Evolutionary conservation across 2,797 vertebrate species (phyloP).

Genomic region (Gadopsis bispinosus): DNA sequence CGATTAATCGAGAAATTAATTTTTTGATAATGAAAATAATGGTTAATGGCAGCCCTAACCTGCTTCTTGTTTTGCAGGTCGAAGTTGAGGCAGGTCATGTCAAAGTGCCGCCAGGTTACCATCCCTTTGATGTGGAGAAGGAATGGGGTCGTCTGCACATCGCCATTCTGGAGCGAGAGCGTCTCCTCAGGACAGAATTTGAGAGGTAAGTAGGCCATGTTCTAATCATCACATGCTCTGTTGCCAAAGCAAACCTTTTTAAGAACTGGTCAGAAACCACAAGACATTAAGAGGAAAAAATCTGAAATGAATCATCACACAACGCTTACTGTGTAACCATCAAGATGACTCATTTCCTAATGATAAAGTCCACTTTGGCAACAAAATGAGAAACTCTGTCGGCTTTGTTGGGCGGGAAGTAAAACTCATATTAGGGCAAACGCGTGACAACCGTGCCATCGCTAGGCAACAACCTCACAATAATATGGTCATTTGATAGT

Average conservation of each 20-base stretch:
- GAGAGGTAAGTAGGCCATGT: slow-evolving; percentile 84
- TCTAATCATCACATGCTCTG: slow-evolving; percentile 30
- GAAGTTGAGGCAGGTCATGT: slow-evolving; percentile 90
- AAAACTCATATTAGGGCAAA: slow-evolving; percentile 24
- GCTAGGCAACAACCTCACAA: slow-evolving; percentile 40
- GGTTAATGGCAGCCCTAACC: not conserved
- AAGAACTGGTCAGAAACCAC: not conserved
- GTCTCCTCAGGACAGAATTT: slow-evolving; percentile 90
- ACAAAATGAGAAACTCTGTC: slow-evolving; percentile 20
- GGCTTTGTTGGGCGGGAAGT: slow-evolving; percentile 44
- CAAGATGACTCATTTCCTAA: slow-evolving; percentile 64
- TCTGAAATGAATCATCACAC: slow-evolving; percentile 26
- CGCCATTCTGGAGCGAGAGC: slow-evolving; percentile 93
- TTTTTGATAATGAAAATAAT: not conserved
- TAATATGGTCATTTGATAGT: slow-evolving; percentile 40
- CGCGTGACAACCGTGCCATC: slow-evolving; percentile 53
- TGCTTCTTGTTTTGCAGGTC: slow-evolving; percentile 74
- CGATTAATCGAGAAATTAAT: not conserved
- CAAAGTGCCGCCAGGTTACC: slow-evolving; percentile 90
- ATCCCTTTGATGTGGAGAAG: slow-evolving; percentile 95
- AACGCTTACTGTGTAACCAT: slow-evolving; percentile 24
- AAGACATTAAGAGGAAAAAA: slow-evolving; percentile 6
- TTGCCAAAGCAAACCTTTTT: slow-evolving; percentile 37
- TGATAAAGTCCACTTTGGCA: slow-evolving; percentile 21
- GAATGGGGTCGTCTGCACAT: slow-evolving; percentile 96